Evolutionary conservation across 2,113 vertebrate species (phyloP), one percentile per base, ranked within the genome.

Genomic region (Monopterus albus): DNA sequence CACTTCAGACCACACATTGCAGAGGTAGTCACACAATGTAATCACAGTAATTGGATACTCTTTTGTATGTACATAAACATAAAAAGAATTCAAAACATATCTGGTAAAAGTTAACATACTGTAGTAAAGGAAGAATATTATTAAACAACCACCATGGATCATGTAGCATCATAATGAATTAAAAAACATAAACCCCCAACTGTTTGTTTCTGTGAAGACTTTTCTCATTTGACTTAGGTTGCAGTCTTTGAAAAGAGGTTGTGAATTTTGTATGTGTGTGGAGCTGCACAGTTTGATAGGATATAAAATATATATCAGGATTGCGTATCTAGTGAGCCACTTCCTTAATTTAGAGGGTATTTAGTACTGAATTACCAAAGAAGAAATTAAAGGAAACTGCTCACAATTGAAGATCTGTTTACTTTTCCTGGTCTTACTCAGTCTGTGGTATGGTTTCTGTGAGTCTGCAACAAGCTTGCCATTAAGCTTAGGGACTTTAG

Each of bases 21-120:
- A 78, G 65, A 55, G 23, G 72, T 56, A 79, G 74, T 83, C 81
- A 79, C 71, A 72, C 62, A 71, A 70, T 86, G 71, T 82, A 78
- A 71, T 71, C 81, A 72, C 56, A 60, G 51, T 86, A 84, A 86
- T 85, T 87, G 70, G 83, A 87, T 89, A 80, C 75, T 85, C 72
- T 86, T 88, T 90, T 89, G 75, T 90, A 87, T 89, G 77, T 87
- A 89, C 64, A 84, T 79, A 62, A 60, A 80, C 78, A 83, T 78
- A 78, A 78, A 71, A 74, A 36, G 11, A 73, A 68, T 56, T 23
- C 50, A 76, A 80, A 72, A 28, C 29, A 78, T 68, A 65, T 74
- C 66, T 80, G 65, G 57, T 72, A 83, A 77, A 60, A 68, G 82
- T 88, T 83, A 84, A 88, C 51, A 85, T 79, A 77, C 63, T 87